phyloP scores from a whole-genome alignment of 2,888 invertebrate genomes.

The Euzophera pinguis region DNA sequence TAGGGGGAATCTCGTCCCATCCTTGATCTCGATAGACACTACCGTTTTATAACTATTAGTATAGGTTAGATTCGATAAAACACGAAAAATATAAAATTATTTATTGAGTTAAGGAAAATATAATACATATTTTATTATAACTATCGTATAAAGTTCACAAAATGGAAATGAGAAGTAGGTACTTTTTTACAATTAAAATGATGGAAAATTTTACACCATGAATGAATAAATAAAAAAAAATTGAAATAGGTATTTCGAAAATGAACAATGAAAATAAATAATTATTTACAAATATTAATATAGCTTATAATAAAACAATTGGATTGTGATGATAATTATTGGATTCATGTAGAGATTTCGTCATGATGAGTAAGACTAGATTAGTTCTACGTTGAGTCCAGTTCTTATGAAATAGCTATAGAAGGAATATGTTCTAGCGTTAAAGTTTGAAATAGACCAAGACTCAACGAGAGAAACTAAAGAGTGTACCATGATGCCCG shows the following conservation, averaged over 20 bases:
- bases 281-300: constrained; percentile 22
- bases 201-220: constrained; percentile 14
- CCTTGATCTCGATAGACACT: no score
- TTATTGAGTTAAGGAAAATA: constrained; percentile 28
- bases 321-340: constrained; percentile 11
- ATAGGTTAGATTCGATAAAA: constrained; percentile 30
- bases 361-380: constrained; percentile 63
- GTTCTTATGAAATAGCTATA: constrained; percentile 28
- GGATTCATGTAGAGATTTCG: constrained; percentile 18
- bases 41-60: no score
- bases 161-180: constrained; percentile 27
- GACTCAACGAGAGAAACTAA: constrained; percentile 67
- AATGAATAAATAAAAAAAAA: constrained; percentile 6
- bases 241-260: constrained; percentile 11
- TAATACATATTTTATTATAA: constrained; percentile 27
- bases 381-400: constrained; percentile 67
- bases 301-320: constrained; percentile 13
- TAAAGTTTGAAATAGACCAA: constrained; percentile 32
- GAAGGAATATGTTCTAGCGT: constrained; percentile 4
- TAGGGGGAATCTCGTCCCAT: no score
- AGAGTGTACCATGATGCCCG: constrained; percentile 56
- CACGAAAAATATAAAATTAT: constrained; percentile 30
- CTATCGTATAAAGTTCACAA: constrained; percentile 25
- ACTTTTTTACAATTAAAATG: constrained; percentile 18
- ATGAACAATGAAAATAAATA: constrained; percentile 18